Base-by-base conservation (phyloP, 2,888 invertebrate species). In the Danaus chrysippus region DNA sequence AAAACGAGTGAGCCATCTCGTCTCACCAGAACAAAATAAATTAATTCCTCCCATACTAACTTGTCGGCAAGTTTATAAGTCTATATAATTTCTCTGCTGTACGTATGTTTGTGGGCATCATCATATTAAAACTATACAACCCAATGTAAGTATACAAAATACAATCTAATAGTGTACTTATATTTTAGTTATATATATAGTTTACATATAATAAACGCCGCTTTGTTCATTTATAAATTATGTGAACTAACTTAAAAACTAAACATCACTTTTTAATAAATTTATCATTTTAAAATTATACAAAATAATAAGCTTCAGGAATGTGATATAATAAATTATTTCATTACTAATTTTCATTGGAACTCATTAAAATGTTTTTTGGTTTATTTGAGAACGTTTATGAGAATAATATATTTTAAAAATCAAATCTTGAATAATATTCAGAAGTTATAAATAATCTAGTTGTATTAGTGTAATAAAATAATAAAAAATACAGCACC, bases 71-170 rank as follows among this genome's bases (percentile, higher is more conserved):
- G 77, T 79, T 76, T 79, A 86, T 82, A 86, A 87, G 85, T 85
- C 79, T 43, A 44, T 19, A 11, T 77, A 73, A 81, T 62, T 74
- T 74, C 74, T 79, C 81, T 68, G 67, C 76, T 74, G 82, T 85
- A 84, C 76, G 73, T 75, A 74, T 71, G 65, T 75, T 79, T 79
- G 79, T 78, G 62, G 64, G 81, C 70, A 70, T 70, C 65, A 67
- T 69, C 78, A 74, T 54, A 62, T 62, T 68, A 71, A 83, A 80
- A 82, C 83, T 87, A 88, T 85, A 89, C 87, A 90, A 89, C 87
- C 88, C 86, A 87, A 86, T 78, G 82, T 82, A 87, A 89, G 88
- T 86, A 86, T 88, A 90, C 87, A 89, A 88, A 89, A 87, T 87
- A 89, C 84, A 77, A 75, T 82, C 77, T 80, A 79, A 76, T 77